A percentile compares a stretch with the other conserved stretches of the same genome.
Evolutionary conservation across 2,888 invertebrate genomes (phyloP).

Genomic region (Cheilosia scutellata): DNA sequence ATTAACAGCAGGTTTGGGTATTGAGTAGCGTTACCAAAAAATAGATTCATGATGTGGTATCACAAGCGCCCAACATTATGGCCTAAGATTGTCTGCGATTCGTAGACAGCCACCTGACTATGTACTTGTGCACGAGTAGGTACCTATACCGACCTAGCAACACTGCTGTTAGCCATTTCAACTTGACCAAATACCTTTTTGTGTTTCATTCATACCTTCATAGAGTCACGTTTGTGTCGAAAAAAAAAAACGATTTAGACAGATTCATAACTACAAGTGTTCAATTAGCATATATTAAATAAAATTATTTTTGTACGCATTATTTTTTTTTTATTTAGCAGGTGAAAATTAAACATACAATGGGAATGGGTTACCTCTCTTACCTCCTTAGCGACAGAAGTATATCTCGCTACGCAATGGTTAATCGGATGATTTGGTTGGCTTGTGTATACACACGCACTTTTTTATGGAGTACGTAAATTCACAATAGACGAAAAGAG

Average conservation of each 20-base stretch:
- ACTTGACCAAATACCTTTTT: neutral
- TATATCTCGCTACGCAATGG: conserved; percentile 26
- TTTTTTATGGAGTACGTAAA: conserved; percentile 25
- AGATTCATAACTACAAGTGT: conserved; percentile 31
- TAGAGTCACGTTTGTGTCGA: neutral
- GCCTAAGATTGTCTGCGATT: too few relatives aligned
- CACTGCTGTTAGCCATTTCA: too few relatives aligned
- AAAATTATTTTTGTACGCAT: neutral
- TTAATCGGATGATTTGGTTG: conserved; percentile 63
- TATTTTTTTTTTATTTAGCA: conserved; percentile 19
- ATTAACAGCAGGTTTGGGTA: too few relatives aligned
- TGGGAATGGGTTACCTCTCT: conserved; percentile 36
- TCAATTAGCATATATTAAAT: conserved; percentile 37
- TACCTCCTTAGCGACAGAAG: conserved; percentile 45
- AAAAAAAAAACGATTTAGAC: conserved; percentile 6
- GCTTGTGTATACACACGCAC: conserved; percentile 34
- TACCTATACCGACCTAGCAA: too few relatives aligned
- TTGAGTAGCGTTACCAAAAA: too few relatives aligned
- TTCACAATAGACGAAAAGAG: conserved; percentile 26
- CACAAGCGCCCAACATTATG: too few relatives aligned
- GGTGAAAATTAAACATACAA: conserved; percentile 42
- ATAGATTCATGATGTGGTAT: too few relatives aligned
- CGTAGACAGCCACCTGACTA: too few relatives aligned
- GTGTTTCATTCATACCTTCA: neutral
- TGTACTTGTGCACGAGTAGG: too few relatives aligned